A percentile compares a stretch with the other conserved stretches of the same genome.
These are phyloP conservation scores for Hymenopus coronatus DNA, from an alignment of 2,888 invertebrate genomes.

Conservation along the genomic window DNA sequence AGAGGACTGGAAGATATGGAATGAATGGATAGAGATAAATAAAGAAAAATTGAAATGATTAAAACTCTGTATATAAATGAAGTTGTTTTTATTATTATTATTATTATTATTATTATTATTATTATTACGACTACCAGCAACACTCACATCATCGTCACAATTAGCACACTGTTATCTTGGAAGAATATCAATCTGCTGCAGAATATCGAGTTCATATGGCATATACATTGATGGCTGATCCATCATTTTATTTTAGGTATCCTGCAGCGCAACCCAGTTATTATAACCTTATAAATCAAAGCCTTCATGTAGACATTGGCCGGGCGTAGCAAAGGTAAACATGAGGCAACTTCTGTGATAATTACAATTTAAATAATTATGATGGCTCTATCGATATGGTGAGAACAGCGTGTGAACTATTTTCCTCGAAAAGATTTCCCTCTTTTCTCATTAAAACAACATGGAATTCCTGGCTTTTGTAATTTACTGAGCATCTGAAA, in stretches of 20 bases:
- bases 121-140: no score
- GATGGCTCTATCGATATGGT: neutral
- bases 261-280: neutral
- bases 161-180: neutral
- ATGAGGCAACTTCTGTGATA: neutral
- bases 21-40: no score
- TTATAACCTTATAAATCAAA: slow-evolving; percentile 16
- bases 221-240: neutral
- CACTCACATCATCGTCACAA: no score
- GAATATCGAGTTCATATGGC: neutral
- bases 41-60: no score
- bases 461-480: no score
- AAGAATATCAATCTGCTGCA: neutral
- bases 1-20: no score
- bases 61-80: no score
- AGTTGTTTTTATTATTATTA: no score
- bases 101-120: no score
- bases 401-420: neutral
- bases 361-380: neutral
- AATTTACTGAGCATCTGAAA: no score
- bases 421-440: no score
- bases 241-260: neutral
- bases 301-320: neutral
- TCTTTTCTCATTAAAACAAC: no score
- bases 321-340: neutral